These are phyloP conservation scores for Vidua macroura DNA, from an alignment of 2,113 vertebrate species.

Conservation along the genomic window DNA sequence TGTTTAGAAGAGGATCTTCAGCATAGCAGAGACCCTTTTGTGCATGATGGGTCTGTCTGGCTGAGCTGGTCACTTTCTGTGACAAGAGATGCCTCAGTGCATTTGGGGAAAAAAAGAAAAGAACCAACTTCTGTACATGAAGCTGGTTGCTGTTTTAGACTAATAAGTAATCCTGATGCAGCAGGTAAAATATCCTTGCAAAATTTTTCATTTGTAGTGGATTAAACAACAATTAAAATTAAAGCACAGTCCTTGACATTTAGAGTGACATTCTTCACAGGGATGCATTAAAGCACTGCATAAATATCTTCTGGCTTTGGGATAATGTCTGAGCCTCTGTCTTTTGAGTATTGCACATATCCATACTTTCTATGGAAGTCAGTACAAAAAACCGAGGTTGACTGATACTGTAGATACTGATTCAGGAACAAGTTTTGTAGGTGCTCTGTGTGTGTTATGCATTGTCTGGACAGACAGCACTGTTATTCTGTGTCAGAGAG, in stretches of 20 bases:
- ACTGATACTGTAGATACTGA: not conserved
- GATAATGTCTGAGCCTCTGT: not conserved
- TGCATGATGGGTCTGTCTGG: not conserved
- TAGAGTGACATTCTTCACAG: not conserved
- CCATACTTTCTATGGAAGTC: not conserved
- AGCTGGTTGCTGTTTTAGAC: not conserved
- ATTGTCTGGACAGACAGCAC: not conserved
- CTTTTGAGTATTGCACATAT: not conserved
- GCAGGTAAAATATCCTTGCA: not conserved
- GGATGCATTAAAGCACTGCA: not conserved
- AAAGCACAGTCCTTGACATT: not conserved
- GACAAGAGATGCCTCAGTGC: not conserved
- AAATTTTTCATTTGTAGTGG: not conserved
- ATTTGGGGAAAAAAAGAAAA: not conserved
- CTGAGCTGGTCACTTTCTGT: not conserved
- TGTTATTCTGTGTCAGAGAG: not conserved
- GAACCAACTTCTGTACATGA: not conserved
- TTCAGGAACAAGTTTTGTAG: not conserved
- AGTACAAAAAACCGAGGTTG: not conserved
- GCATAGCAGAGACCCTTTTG: not conserved
- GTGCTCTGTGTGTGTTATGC: not conserved
- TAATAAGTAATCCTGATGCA: not conserved
- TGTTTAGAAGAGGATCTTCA: slow-evolving; percentile 14
- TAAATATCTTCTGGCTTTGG: not conserved
- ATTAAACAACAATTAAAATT: not conserved